Conservation (phyloP, 2,113 vertebrate species). For the Chloropsis hardwickii region DNA sequence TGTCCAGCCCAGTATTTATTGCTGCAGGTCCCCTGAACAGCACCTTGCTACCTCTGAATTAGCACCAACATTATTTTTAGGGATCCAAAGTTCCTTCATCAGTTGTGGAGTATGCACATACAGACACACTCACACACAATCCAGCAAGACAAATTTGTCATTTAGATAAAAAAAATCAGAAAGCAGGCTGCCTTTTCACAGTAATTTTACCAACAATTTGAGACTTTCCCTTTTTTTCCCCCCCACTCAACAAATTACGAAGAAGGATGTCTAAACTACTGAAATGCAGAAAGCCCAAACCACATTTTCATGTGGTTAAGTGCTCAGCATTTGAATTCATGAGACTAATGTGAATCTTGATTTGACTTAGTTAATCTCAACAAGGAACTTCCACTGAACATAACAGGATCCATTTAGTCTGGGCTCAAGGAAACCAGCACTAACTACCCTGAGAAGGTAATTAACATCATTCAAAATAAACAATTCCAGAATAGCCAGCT, state of each 20-base stretch:
- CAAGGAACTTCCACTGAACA: neutral
- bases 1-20: neutral
- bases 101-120: neutral
- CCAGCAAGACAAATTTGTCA: neutral
- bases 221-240: neutral
- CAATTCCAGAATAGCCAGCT: neutral
- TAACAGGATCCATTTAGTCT: neutral
- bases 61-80: neutral
- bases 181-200: neutral
- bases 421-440: neutral
- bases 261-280: neutral
- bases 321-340: neutral
- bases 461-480: neutral
- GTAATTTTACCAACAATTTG: neutral
- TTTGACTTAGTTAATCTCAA: neutral
- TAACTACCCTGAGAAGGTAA: neutral
- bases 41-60: neutral
- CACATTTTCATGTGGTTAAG: slow-evolving; percentile 7
- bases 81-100: neutral
- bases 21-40: neutral
- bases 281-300: neutral
- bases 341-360: neutral
- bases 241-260: neutral
- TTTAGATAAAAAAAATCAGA: neutral
- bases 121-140: no score